Percentiles rank a stretch among this genome's conserved stretches.
Evolutionary conservation across 2,888 invertebrate species (phyloP).

Genomic region (Portevinia maculata): DNA sequence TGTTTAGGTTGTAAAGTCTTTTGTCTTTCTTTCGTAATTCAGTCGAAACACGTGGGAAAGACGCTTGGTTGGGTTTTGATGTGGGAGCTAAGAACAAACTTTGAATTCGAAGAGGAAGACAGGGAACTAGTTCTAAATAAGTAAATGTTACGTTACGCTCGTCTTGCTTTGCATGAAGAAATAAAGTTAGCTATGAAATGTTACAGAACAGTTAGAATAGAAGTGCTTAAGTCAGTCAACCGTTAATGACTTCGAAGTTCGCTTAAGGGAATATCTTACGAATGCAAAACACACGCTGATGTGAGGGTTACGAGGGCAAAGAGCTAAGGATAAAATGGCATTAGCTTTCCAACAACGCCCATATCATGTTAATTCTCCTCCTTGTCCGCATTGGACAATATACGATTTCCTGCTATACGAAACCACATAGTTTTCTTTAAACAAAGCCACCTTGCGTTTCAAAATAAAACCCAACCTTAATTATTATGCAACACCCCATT

Average conservation of each 20-base stretch:
- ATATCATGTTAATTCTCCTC: not conserved
- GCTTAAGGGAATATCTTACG: slow-evolving; percentile 1
- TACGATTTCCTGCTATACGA: not conserved
- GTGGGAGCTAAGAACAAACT: slow-evolving; percentile 8
- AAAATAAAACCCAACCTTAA: not conserved
- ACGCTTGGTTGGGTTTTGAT: slow-evolving; percentile 3
- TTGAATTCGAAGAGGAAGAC: not conserved
- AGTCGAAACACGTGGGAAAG: slow-evolving; percentile 8
- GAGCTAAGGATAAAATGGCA: not conserved
- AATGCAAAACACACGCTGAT: not conserved
- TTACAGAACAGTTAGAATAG: slow-evolving; percentile 41
- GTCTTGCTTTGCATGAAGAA: not conserved
- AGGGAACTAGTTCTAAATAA: not conserved
- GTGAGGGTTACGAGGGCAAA: not conserved
- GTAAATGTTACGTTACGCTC: slow-evolving; percentile 30
- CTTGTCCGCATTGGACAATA: not conserved
- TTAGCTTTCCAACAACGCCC: too few relatives aligned
- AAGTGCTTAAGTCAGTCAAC: slow-evolving; percentile 13
- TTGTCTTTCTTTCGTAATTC: slow-evolving; percentile 6
- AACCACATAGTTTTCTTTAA: not conserved
- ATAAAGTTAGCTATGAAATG: slow-evolving; percentile 37
- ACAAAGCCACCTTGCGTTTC: slow-evolving; percentile 5
- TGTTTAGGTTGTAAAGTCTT: slow-evolving; percentile 18
- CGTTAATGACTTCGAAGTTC: slow-evolving; percentile 40
- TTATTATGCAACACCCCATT: slow-evolving; percentile 46